Percentiles rank a stretch among this genome's conserved stretches.
Evolutionary conservation across 2,113 vertebrate genomes (phyloP).

Genomic region (Trematocara marginatum): DNA sequence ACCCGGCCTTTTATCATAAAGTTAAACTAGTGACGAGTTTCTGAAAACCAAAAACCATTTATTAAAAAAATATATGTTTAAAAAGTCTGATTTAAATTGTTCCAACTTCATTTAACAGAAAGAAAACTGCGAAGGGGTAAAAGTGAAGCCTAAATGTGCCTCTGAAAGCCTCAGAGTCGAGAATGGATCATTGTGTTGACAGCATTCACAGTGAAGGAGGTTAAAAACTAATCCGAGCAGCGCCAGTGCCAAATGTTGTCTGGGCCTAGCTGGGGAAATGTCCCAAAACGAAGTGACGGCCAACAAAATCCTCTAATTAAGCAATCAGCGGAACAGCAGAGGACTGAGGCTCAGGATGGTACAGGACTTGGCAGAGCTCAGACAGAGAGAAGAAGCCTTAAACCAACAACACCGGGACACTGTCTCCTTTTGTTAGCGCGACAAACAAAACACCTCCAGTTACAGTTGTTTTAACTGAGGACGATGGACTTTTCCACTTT

Average conservation of each 20-base stretch:
- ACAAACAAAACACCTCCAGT: not conserved
- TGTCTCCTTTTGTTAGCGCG: not conserved
- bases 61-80: rapidly evolving
- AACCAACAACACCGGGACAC: not conserved
- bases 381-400: not conserved
- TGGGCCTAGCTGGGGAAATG: not conserved
- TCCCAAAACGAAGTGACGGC: not conserved
- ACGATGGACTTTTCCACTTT: not conserved
- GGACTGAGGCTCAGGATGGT: not conserved
- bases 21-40: not conserved
- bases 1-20: not conserved
- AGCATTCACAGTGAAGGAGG: not conserved
- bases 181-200: not conserved
- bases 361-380: not conserved
- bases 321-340: not conserved
- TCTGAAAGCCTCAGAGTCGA: not conserved
- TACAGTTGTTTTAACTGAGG: not conserved
- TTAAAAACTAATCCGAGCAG: not conserved
- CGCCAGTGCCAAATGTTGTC: not conserved
- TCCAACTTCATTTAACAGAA: not conserved
- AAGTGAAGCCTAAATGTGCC: not conserved
- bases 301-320: not conserved
- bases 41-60: not conserved
- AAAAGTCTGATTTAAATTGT: not conserved
- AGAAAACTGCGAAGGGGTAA: not conserved